These are phyloP conservation scores for Pelmatolapia mariae DNA, from an alignment of 2,113 vertebrate genomes.

Conservation along the genomic window DNA sequence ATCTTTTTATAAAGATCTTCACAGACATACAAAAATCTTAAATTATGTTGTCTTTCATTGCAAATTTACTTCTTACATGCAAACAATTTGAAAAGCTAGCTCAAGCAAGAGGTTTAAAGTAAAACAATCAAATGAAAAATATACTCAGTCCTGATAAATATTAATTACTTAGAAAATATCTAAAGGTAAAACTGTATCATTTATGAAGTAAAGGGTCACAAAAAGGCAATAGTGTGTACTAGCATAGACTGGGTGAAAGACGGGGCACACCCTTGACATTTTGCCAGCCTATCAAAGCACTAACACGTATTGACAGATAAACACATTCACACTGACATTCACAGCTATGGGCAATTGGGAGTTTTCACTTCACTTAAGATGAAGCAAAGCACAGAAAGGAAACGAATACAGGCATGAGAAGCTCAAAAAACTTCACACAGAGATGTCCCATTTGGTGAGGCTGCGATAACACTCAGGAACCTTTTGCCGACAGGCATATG, in stretches of 20 bases:
- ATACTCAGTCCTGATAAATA: background rate
- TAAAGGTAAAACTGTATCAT: background rate
- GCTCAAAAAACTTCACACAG: background rate
- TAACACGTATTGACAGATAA: slow-evolving; percentile 20
- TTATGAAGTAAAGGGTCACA: background rate
- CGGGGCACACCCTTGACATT: slow-evolving; percentile 28
- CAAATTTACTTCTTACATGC: background rate
- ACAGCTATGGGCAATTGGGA: slow-evolving; percentile 3
- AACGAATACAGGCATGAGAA: background rate
- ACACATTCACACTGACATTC: slow-evolving; percentile 28
- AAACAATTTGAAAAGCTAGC: background rate
- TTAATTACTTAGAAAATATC: background rate
- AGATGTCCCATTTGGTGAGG: background rate
- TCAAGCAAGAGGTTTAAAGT: background rate
- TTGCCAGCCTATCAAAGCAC: background rate
- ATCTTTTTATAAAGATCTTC: background rate
- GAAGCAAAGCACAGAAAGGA: background rate
- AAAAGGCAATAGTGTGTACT: background rate
- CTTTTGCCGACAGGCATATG: background rate
- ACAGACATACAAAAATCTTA: background rate
- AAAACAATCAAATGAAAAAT: background rate
- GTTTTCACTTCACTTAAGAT: slow-evolving; percentile 7
- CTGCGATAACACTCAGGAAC: background rate
- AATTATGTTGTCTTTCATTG: background rate
- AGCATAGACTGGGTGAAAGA: background rate